phyloP scores from a whole-genome alignment of 1,140 invertebrate genomes.

The Pseudomyrmex concolor region DNA sequence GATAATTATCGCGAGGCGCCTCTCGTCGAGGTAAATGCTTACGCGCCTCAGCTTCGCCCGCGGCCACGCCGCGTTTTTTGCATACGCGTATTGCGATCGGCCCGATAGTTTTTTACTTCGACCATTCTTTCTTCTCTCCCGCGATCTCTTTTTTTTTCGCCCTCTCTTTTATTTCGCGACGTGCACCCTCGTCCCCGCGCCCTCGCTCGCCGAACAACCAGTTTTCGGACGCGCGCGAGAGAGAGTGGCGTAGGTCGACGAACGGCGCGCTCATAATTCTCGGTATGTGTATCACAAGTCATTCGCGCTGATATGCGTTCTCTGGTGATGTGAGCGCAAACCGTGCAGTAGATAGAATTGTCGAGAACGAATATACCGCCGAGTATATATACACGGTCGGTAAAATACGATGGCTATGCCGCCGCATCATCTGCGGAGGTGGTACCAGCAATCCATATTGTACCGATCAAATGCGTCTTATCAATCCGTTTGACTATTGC shows the following conservation, averaged over 20 bases:
- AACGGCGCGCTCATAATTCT: constrained; percentile 81
- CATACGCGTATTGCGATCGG: constrained; percentile 76
- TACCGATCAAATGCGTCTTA: not conserved
- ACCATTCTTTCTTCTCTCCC: constrained; percentile 53
- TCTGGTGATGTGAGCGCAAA: constrained; percentile 15
- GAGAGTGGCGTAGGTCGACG: constrained; percentile 77
- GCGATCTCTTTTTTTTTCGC: constrained; percentile 69
- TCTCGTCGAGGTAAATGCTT: constrained; percentile 5
- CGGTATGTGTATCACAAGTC: constrained; percentile 77
- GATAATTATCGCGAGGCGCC: constrained; percentile 59
- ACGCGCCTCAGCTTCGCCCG: constrained; percentile 37
- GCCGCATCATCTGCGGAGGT: not conserved
- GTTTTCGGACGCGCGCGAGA: constrained; percentile 42
- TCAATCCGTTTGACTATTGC: no score
- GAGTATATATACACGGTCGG: constrained; percentile 17
- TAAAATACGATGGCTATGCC: constrained; percentile 12
- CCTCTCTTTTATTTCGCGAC: constrained; percentile 75
- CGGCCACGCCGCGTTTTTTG: constrained; percentile 58
- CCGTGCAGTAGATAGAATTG: not conserved
- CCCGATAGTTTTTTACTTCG: constrained; percentile 70
- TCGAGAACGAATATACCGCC: not conserved
- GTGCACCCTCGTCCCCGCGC: constrained; percentile 56
- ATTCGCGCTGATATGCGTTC: constrained; percentile 32
- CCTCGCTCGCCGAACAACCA: constrained; percentile 62
- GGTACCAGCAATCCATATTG: not conserved